These are phyloP conservation scores for Oligia strigilis DNA, from an alignment of 2,888 invertebrate species.

Conservation along the genomic window DNA sequence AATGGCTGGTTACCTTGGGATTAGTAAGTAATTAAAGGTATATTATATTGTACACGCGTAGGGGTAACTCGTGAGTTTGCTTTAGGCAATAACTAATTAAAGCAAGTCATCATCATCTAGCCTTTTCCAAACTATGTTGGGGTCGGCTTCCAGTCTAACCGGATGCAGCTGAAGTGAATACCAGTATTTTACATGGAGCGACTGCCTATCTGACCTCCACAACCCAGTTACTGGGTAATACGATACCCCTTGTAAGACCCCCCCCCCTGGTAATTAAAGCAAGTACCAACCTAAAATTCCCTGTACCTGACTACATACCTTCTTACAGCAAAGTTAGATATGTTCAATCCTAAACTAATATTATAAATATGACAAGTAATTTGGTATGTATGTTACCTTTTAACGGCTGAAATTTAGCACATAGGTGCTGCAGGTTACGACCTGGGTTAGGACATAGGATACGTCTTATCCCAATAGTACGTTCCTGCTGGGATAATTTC, in stretches of 20 bases:
- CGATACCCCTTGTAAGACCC: no score
- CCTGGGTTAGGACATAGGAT: not conserved
- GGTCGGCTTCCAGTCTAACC: no score
- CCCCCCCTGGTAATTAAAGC: not conserved
- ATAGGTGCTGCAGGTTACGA: not conserved
- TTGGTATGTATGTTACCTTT: not conserved
- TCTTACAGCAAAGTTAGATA: not conserved
- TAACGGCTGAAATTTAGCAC: not conserved
- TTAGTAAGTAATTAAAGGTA: not conserved
- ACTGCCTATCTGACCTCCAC: no score
- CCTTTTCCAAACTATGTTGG: no score
- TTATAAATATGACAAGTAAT: not conserved
- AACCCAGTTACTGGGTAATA: no score
- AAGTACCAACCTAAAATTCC: not conserved
- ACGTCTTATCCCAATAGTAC: not conserved
- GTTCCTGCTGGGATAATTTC: not conserved
- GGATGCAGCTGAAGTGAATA: no score
- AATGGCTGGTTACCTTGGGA: constrained; percentile 1
- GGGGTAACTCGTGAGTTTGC: not conserved
- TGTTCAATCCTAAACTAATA: no score
- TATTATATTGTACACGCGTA: not conserved
- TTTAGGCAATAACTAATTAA: not conserved
- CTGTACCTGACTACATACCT: not conserved
- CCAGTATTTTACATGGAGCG: no score
- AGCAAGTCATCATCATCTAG: no score